Conservation (phyloP, 1,140 invertebrate genomes). For the Cepaea nemoralis region DNA sequence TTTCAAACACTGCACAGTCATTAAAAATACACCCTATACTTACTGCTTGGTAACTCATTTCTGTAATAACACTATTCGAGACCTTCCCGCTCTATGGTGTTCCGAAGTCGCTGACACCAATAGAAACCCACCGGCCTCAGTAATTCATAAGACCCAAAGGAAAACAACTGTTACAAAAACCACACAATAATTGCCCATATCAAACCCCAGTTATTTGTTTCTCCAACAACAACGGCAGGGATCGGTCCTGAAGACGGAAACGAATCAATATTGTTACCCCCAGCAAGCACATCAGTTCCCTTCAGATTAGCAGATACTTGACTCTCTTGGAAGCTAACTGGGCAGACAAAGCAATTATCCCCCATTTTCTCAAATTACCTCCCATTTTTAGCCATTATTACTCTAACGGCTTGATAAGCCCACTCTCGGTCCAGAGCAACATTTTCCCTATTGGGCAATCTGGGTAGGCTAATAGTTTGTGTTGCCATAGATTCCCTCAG, state of each 20-base stretch:
- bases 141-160: too few relatives aligned
- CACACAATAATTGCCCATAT: too few relatives aligned
- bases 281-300: not conserved
- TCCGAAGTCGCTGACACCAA: too few relatives aligned
- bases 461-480: not conserved
- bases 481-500: not conserved
- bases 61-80: too few relatives aligned
- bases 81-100: too few relatives aligned
- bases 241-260: not conserved
- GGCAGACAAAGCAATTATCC: slow-evolving; percentile 18
- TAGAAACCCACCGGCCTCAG: too few relatives aligned
- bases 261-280: not conserved
- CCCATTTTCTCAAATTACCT: slow-evolving; percentile 17
- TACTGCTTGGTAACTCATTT: not conserved
- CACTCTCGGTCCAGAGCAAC: not conserved
- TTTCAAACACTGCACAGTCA: too few relatives aligned
- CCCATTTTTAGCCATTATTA: not conserved
- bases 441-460: not conserved
- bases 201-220: too few relatives aligned
- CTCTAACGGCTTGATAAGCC: not conserved
- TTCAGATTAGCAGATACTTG: slow-evolving; percentile 14
- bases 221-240: not conserved
- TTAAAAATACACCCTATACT: too few relatives aligned
- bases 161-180: too few relatives aligned
- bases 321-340: not conserved